phyloP scores from a whole-genome alignment of 2,113 vertebrate species.

The Pipra filicauda region DNA sequence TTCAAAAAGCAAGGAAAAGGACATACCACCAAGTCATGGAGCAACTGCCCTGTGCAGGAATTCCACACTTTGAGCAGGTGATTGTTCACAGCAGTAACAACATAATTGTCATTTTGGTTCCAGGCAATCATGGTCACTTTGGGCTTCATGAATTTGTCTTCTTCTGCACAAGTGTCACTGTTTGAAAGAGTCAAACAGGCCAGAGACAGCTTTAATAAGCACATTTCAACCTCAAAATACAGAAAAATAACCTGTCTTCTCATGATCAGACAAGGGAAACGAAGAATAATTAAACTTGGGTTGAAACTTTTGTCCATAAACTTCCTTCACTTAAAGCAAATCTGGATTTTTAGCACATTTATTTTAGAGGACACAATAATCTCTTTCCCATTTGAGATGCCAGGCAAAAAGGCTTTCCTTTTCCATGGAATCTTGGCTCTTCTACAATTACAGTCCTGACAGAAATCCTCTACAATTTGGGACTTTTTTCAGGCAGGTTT shows the following conservation, averaged over 20 bases:
- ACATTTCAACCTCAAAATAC: neutral
- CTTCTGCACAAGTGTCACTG: constrained; percentile 76
- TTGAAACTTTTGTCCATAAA: neutral
- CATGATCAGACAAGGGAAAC: neutral
- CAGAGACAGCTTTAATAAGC: neutral
- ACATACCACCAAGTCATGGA: constrained; percentile 90
- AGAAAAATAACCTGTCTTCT: neutral
- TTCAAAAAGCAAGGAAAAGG: neutral
- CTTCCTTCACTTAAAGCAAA: neutral
- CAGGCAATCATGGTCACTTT: constrained; percentile 99
- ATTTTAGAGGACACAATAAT: neutral
- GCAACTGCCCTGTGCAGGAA: constrained; percentile 89
- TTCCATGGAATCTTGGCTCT: neutral
- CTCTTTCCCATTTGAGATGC: neutral
- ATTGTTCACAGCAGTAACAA: constrained; percentile 95
- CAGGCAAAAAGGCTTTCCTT: neutral
- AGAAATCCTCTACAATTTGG: neutral
- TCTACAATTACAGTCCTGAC: neutral
- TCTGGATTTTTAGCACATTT: neutral
- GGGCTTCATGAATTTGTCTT: constrained; percentile 90
- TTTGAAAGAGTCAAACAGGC: neutral
- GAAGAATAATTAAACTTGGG: neutral
- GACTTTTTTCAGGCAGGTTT: neutral
- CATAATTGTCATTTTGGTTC: constrained; percentile 92
- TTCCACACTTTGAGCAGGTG: constrained; percentile 98